phyloP scores from a whole-genome alignment of 2,888 invertebrate genomes.

The Cephus nigrinus region DNA sequence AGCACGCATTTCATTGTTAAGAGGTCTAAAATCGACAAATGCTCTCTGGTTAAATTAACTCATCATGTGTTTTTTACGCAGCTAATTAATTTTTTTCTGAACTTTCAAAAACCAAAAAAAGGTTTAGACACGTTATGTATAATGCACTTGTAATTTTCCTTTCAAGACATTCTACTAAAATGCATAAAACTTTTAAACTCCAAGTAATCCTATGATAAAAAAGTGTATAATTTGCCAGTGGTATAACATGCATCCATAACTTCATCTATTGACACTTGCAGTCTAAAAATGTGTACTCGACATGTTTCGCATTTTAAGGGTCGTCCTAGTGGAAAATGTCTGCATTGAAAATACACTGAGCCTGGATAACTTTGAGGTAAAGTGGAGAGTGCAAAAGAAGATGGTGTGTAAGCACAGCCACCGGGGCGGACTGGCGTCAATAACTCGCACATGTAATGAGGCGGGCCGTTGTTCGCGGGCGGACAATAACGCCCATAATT shows the following conservation, averaged over 20 bases:
- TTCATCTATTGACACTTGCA: not conserved
- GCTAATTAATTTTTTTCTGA: not conserved
- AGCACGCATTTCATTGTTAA: no score
- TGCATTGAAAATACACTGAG: not conserved
- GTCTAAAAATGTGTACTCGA: not conserved
- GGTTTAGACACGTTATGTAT: not conserved
- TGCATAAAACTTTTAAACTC: no score
- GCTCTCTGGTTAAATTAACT: no score
- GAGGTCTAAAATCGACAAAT: no score
- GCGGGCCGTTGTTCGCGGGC: constrained; percentile 52
- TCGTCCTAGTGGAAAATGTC: not conserved
- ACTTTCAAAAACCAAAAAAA: not conserved
- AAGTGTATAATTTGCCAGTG: not conserved
- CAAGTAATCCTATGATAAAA: not conserved
- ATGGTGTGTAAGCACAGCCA: constrained; percentile 30
- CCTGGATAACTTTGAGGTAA: constrained; percentile 19
- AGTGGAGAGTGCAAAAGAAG: constrained; percentile 20
- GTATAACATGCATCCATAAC: not conserved
- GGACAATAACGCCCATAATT: constrained; percentile 56
- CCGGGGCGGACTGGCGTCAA: constrained; percentile 40
- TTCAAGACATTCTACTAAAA: not conserved
- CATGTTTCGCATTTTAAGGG: not conserved
- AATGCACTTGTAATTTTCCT: not conserved
- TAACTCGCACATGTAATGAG: constrained; percentile 55
- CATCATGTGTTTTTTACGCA: no score